A percentile compares a stretch with the other conserved stretches of the same genome.
phyloP scores from a whole-genome alignment of 2,888 invertebrate species.

The Pyralis farinalis region DNA sequence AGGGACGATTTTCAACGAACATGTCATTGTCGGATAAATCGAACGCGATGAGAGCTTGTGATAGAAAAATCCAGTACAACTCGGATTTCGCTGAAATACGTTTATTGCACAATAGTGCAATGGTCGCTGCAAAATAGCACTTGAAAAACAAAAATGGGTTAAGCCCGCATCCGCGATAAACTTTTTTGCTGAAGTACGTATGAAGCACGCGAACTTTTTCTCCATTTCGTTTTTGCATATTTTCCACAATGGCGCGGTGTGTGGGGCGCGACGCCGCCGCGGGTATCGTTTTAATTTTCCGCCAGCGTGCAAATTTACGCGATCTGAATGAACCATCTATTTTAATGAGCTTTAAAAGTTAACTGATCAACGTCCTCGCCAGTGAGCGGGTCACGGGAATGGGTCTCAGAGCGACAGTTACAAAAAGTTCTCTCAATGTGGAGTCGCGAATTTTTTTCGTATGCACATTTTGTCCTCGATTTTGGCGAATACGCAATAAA shows the following conservation, averaged over 20 bases:
- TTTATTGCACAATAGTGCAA: conserved; percentile 7
- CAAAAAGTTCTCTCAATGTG: conserved; percentile 15
- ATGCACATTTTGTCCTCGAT: conserved; percentile 1
- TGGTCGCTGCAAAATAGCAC: conserved; percentile 16
- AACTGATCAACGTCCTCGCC: conserved; percentile 58
- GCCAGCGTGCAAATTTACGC: conserved; percentile 69
- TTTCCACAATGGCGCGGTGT: conserved; percentile 42
- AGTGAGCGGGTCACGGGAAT: conserved; percentile 24
- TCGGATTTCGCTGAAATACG: conserved; percentile 15
- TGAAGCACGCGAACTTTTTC: conserved; percentile 56
- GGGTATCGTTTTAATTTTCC: conserved; percentile 80
- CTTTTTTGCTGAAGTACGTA: conserved; percentile 49
- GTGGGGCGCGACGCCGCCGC: conserved; percentile 43
- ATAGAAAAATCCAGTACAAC: conserved; percentile 29
- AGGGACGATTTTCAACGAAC: conserved; percentile 11
- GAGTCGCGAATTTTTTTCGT: conserved; percentile 7
- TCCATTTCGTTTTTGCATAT: conserved; percentile 54
- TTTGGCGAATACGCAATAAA: not conserved
- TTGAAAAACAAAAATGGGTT: conserved; percentile 29
- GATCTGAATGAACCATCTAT: conserved; percentile 74
- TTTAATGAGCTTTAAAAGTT: conserved; percentile 79
- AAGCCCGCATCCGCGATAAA: conserved; percentile 46
- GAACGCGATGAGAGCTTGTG: not conserved
- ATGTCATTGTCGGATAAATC: conserved; percentile 25
- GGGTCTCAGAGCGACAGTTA: conserved; percentile 15